Percentiles rank a stretch among this genome's conserved stretches.
phyloP scores from a whole-genome alignment of 2,797 vertebrate genomes.

The Spondyliosoma cantharus region DNA sequence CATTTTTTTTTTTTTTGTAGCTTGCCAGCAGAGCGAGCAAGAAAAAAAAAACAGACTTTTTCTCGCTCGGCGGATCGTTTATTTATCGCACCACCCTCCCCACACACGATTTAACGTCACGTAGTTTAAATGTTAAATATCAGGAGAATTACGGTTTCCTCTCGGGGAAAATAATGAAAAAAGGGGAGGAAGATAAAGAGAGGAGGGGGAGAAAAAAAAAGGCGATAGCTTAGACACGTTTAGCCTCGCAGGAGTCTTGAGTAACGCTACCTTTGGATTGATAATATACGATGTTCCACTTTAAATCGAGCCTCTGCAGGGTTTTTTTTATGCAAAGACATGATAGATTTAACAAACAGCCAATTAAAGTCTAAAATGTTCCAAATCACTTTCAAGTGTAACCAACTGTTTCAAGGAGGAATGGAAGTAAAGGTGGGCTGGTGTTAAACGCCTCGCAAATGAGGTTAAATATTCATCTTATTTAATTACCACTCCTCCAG shows the following conservation, averaged over 20 bases:
- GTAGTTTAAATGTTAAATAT: conserved; percentile 70
- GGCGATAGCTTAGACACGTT: conserved; percentile 68
- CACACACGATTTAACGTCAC: conserved; percentile 38
- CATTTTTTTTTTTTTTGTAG: conserved; percentile 31
- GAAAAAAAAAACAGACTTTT: conserved; percentile 57
- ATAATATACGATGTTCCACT: conserved; percentile 51
- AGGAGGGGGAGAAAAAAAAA: conserved; percentile 10
- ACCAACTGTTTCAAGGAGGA: conserved; percentile 86
- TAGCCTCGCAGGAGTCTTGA: conserved; percentile 58
- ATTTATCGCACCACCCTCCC: conserved; percentile 37
- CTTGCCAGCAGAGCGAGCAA: conserved; percentile 29
- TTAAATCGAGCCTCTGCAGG: conserved; percentile 65
- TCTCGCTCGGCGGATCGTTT: conserved; percentile 21
- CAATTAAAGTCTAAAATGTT: conserved; percentile 86
- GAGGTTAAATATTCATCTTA: conserved; percentile 57
- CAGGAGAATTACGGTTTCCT: conserved; percentile 61
- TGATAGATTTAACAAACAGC: conserved; percentile 84
- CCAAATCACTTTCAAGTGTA: conserved; percentile 85
- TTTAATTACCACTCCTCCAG: conserved; percentile 19
- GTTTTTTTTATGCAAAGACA: conserved; percentile 76
- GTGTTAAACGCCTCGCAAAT: conserved; percentile 63
- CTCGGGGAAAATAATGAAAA: conserved; percentile 61
- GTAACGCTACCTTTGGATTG: conserved; percentile 44
- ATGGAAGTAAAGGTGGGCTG: conserved; percentile 83
- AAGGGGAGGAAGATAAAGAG: conserved; percentile 63